Percentiles rank a stretch among this genome's conserved stretches.
Evolutionary conservation across 2,113 vertebrate species (phyloP).

Genomic region (Anoura caudifer): DNA sequence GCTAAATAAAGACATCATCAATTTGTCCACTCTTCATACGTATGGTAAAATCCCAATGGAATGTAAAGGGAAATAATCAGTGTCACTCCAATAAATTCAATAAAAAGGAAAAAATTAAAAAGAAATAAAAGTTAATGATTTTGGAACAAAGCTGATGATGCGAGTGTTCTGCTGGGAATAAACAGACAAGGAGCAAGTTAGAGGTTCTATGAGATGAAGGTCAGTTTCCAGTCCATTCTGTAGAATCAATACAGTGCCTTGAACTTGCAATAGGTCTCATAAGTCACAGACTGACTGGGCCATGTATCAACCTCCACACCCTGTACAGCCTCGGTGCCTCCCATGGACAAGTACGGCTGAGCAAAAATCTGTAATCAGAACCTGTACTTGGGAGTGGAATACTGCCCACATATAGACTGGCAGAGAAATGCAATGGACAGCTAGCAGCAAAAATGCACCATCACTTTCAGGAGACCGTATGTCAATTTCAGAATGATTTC

Average conservation of each 20-base stretch:
- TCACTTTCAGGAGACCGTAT: neutral
- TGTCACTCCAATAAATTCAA: too few species aligned
- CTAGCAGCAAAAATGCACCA: neutral
- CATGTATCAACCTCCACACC: slow-evolving; percentile 58
- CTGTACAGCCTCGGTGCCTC: neutral
- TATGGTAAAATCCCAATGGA: slow-evolving; percentile 57
- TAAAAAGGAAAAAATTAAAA: slow-evolving; percentile 41
- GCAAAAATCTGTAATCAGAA: slow-evolving; percentile 50
- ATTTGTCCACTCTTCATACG: slow-evolving; percentile 33
- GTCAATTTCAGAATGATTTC: slow-evolving; percentile 55
- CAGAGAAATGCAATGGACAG: neutral
- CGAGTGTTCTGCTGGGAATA: slow-evolving; percentile 29
- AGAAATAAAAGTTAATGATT: slow-evolving; percentile 70
- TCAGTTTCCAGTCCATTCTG: slow-evolving; percentile 64
- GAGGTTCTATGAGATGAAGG: slow-evolving; percentile 50
- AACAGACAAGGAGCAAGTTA: slow-evolving; percentile 16
- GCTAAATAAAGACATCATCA: slow-evolving; percentile 67
- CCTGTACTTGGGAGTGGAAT: neutral
- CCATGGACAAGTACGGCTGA: slow-evolving; percentile 24
- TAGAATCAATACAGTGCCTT: slow-evolving; percentile 57
- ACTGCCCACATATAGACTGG: neutral
- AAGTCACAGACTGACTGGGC: slow-evolving; percentile 66
- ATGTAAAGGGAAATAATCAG: slow-evolving; percentile 48
- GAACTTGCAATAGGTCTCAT: slow-evolving; percentile 55
- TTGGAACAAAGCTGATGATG: slow-evolving; percentile 53